phyloP scores from a whole-genome alignment of 2,888 invertebrate species.

The Taphrorychus bicolor region DNA sequence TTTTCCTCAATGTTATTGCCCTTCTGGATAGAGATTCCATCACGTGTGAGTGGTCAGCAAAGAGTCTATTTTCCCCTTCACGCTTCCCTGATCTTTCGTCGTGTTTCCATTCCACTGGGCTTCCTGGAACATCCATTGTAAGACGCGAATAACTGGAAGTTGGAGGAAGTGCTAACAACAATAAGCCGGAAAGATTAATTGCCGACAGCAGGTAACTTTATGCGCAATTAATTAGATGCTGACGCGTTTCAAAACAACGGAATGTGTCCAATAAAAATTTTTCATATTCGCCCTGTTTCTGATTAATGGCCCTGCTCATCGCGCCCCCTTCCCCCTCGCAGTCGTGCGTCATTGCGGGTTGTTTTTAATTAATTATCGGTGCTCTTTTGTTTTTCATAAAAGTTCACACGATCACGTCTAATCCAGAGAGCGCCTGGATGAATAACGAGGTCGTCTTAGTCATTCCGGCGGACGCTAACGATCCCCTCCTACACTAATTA shows the following conservation, averaged over 20 bases:
- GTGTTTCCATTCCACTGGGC: not conserved
- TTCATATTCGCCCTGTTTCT: not conserved
- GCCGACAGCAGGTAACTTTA: not conserved
- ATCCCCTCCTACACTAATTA: conserved; percentile 15
- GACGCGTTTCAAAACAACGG: too few relatives aligned
- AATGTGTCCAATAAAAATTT: not conserved
- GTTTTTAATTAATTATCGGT: not conserved
- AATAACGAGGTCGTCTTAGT: conserved; percentile 13
- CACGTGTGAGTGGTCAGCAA: not conserved
- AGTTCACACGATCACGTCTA: not conserved
- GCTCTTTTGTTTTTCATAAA: not conserved
- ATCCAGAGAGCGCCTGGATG: conserved; percentile 6
- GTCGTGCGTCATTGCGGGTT: not conserved
- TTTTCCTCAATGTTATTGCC: not conserved
- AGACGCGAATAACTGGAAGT: not conserved
- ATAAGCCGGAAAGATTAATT: not conserved
- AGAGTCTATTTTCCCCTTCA: not conserved
- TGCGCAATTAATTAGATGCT: not conserved
- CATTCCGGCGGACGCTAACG: conserved; percentile 6
- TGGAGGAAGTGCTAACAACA: not conserved
- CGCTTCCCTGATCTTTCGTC: not conserved
- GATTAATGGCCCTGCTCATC: not conserved
- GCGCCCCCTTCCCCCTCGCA: too few relatives aligned
- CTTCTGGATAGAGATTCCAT: not conserved
- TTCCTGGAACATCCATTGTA: too few relatives aligned